phyloP scores from a whole-genome alignment of 1,140 invertebrate species.

The Drosophila murphyi region DNA sequence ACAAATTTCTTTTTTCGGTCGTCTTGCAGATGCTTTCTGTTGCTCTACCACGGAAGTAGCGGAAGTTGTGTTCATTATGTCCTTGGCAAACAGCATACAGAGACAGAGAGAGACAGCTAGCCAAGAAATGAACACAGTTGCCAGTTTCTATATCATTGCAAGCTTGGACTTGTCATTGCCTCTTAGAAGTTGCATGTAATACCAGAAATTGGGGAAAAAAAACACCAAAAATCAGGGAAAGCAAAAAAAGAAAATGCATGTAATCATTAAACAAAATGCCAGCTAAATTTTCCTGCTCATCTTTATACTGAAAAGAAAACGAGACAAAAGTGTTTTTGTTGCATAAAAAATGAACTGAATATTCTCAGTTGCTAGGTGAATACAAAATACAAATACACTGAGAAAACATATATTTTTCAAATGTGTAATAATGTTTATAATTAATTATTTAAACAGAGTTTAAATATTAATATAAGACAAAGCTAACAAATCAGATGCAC shows the following conservation, averaged over 20 bases:
- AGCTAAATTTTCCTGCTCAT: conserved; percentile 37
- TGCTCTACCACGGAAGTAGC: conserved; percentile 44
- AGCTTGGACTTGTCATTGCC: conserved; percentile 43
- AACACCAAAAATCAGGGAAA: neutral
- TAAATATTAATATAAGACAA: too few relatives aligned
- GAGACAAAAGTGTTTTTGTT: conserved; percentile 2
- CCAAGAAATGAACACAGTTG: conserved; percentile 51
- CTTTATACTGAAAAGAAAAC: conserved; percentile 1
- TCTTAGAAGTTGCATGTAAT: conserved; percentile 33
- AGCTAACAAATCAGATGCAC: too few relatives aligned
- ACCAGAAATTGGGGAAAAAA: neutral
- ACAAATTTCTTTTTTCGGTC: conserved; percentile 18
- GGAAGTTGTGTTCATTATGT: conserved; percentile 79
- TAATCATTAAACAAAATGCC: conserved; percentile 59
- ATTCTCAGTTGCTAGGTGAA: conserved; percentile 6
- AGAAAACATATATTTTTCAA: conserved; percentile 1
- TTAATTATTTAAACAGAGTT: too few relatives aligned
- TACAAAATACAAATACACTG: conserved; percentile 21
- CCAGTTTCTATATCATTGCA: conserved; percentile 3
- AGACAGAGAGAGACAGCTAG: neutral
- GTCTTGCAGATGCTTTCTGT: conserved; percentile 20
- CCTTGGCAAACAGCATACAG: conserved; percentile 62
- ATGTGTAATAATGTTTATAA: too few relatives aligned
- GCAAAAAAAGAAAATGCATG: conserved; percentile 55
- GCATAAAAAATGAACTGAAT: conserved; percentile 27